Evolutionary conservation across 2,888 invertebrate species (phyloP).

Genomic region (Abrostola tripartita): DNA sequence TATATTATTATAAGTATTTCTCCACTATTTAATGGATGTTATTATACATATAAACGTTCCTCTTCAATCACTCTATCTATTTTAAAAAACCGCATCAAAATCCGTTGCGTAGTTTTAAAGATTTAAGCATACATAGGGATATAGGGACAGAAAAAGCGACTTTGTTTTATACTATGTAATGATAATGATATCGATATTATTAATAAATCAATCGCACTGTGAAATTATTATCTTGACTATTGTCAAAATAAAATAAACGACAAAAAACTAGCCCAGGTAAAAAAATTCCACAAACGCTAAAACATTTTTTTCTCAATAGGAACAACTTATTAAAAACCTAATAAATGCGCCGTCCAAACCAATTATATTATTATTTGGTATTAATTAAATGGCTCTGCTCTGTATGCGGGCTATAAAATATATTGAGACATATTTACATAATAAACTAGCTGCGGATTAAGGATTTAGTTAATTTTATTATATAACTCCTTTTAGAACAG

Average conservation of each 20-base stretch:
- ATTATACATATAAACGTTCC: too few relatives aligned
- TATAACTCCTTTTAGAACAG: not conserved
- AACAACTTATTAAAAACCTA: slow-evolving; percentile 4
- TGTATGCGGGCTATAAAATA: slow-evolving; percentile 29
- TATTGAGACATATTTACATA: slow-evolving; percentile 30
- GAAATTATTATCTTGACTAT: not conserved
- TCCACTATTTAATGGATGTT: too few relatives aligned
- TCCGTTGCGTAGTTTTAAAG: too few relatives aligned
- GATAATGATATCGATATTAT: slow-evolving; percentile 1
- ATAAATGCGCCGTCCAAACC: slow-evolving; percentile 5
- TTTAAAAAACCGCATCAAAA: too few relatives aligned
- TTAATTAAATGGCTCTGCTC: slow-evolving; percentile 34
- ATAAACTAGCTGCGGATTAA: slow-evolving; percentile 24
- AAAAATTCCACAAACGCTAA: not conserved
- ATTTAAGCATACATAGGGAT: too few relatives aligned
- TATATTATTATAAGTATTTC: too few relatives aligned
- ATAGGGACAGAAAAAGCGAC: too few relatives aligned
- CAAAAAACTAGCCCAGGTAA: not conserved
- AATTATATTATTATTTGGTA: slow-evolving; percentile 32
- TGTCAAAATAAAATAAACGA: not conserved
- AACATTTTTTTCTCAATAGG: not conserved
- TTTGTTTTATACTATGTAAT: too few relatives aligned
- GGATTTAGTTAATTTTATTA: slow-evolving; percentile 1
- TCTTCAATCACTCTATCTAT: too few relatives aligned
- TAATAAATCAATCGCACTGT: not conserved